Conservation (phyloP, 1,140 invertebrate species). For the Drosophila busckii region DNA sequence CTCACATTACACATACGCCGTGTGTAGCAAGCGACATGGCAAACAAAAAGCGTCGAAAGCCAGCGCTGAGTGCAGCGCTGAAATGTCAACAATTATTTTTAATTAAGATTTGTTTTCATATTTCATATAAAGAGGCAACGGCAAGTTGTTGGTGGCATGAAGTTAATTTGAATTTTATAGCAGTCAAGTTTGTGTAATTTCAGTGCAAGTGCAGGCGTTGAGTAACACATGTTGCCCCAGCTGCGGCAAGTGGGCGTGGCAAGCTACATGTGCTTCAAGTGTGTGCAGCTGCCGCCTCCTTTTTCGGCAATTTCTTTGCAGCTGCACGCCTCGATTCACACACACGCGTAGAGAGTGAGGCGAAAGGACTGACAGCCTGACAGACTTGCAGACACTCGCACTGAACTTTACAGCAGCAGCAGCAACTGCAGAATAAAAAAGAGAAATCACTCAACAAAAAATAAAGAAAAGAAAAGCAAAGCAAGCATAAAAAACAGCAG, state of each 20-base stretch:
- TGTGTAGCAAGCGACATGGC: neutral
- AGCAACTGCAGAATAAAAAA: too few relatives aligned
- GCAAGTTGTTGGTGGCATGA: conserved; percentile 24
- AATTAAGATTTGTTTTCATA: conserved; percentile 73
- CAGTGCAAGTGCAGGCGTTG: conserved; percentile 45
- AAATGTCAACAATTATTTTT: conserved; percentile 75
- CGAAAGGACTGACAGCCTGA: conserved; percentile 1
- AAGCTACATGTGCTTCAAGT: conserved; percentile 1
- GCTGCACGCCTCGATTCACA: conserved; percentile 31
- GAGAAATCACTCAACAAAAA: conserved; percentile 18
- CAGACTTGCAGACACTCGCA: conserved; percentile 14
- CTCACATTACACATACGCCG: conserved; percentile 17
- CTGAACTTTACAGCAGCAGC: conserved; percentile 42
- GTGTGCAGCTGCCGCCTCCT: conserved; percentile 9
- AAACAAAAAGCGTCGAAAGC: neutral
- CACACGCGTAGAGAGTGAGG: conserved; percentile 9
- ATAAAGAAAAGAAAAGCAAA: conserved; percentile 3
- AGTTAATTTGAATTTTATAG: conserved; percentile 77
- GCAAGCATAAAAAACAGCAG: too few relatives aligned
- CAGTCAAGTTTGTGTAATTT: conserved; percentile 74
- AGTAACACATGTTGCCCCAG: conserved; percentile 60
- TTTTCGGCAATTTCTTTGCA: conserved; percentile 46
- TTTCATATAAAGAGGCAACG: conserved; percentile 38
- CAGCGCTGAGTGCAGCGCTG: conserved; percentile 18
- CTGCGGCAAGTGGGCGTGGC: conserved; percentile 44